Evolutionary conservation across 2,113 vertebrate species (phyloP).

Genomic region (Condylura cristata): DNA sequence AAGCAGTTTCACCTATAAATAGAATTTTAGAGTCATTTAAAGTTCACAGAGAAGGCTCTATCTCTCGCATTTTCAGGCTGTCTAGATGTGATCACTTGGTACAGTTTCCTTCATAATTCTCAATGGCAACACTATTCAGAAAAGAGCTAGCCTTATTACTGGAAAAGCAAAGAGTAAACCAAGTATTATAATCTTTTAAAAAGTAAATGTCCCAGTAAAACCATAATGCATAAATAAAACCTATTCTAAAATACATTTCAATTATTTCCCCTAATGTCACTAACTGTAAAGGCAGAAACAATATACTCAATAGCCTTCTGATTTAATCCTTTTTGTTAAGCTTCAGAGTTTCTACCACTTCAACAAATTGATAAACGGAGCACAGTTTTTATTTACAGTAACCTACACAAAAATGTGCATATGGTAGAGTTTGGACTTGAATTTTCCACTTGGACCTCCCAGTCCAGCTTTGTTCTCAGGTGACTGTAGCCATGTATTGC

Average conservation of each 20-base stretch:
- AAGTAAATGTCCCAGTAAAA: not conserved
- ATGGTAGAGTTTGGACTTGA: not conserved
- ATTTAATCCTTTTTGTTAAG: not conserved
- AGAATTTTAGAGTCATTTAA: not conserved
- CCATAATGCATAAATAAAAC: not conserved
- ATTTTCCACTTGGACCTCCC: not conserved
- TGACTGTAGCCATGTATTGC: not conserved
- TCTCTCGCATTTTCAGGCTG: not conserved
- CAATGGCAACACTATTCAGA: not conserved
- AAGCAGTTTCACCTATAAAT: not conserved
- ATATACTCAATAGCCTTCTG: not conserved
- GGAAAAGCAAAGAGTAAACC: not conserved
- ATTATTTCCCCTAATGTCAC: not conserved
- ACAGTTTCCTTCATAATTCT: not conserved
- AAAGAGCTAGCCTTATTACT: not conserved
- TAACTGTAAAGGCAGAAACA: not conserved
- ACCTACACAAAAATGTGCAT: not conserved
- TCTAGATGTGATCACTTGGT: not conserved
- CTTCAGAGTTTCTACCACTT: not conserved
- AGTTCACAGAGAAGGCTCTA: not conserved
- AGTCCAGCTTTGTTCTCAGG: not conserved
- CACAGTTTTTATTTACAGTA: not conserved
- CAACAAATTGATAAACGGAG: not conserved
- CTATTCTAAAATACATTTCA: constrained; percentile 35
- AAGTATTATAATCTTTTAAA: not conserved